Evolutionary conservation across 2,888 invertebrate genomes (phyloP).

Genomic region (Agrotis clavis): DNA sequence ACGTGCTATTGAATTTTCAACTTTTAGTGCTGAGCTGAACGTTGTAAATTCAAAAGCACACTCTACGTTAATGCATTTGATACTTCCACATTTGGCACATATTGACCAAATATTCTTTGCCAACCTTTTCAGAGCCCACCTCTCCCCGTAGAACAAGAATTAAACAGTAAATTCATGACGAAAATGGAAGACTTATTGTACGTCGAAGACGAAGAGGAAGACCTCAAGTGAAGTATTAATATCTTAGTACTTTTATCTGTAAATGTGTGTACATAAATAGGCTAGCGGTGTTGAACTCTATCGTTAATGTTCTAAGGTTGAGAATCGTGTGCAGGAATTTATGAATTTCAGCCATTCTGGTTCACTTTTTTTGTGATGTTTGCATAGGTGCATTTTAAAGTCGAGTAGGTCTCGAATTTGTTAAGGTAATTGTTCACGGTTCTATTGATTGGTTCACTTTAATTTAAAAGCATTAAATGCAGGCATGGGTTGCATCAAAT

Average conservation of each 20-base stretch:
- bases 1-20: too few relatives aligned
- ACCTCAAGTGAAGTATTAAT: conserved; percentile 78
- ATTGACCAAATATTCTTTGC: conserved; percentile 12
- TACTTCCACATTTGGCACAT: background rate
- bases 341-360: conserved; percentile 25
- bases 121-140: conserved; percentile 74
- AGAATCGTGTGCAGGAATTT: conserved; percentile 36
- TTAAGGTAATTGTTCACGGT: background rate
- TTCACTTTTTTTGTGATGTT: conserved; percentile 37
- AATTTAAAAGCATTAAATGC: background rate
- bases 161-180: conserved; percentile 84
- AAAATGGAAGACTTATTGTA: conserved; percentile 86
- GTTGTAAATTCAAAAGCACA: too few relatives aligned
- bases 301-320: conserved; percentile 42
- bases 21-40: too few relatives aligned
- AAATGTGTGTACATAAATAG: conserved; percentile 71
- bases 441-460: conserved; percentile 7
- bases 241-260: conserved; percentile 58
- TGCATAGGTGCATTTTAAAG: conserved; percentile 25
- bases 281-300: conserved; percentile 56
- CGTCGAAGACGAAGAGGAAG: conserved; percentile 87
- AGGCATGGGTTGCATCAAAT: too few relatives aligned
- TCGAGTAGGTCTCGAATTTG: conserved; percentile 29
- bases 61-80: too few relatives aligned
- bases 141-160: conserved; percentile 74